Evolutionary conservation across 2,888 invertebrate genomes (phyloP), one percentile per base, ranked within the genome.

Genomic region (Tiliacea citrago): DNA sequence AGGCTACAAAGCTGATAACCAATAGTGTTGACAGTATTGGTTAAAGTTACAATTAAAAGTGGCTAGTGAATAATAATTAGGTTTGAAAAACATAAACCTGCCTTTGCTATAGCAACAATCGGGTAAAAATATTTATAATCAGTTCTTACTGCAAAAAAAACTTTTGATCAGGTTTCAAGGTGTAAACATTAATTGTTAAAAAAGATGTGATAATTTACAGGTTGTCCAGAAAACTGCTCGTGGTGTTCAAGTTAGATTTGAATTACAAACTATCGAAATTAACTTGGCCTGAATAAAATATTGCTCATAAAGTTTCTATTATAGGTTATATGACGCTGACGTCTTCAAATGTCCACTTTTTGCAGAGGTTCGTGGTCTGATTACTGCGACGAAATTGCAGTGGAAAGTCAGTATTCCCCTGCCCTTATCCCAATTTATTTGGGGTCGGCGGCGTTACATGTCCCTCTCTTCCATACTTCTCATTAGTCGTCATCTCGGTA

Each of bases 361-460:
- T 76, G 60, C 18, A 10, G 39, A 66, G 35, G 51, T 66, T 62
- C 49, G 35, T 62, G 21, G n/a, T 49, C 55, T 68, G 68, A 61
- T 76, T 49, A 68, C 61, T 76, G 42, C 29, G 60, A 24, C 18
- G 47, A 62, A 68, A 61, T 49, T 76, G 55, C 29, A 76, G 6
- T 49, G 16, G 16, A 47, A 53, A 12, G 35, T 29, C 29, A 29
- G 1, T 29, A 29, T 29, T 29, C 29, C 3, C 29, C 29, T 29
- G 29, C 29, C 29, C 3, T 29, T 3, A 29, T 29, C 29, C 29
- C 29, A 29, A 29, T 29, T 29, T 3, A 29, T 29, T 29, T 29
- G 29, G 1, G 29, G 29, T 29, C 29, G 29, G 29, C 29, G 29
- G 29, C 29, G 29, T 3, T 2, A 29, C 29, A 29, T 29, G 29